phyloP scores from a whole-genome alignment of 2,797 vertebrate genomes.

The Pseudochromis fuscus region DNA sequence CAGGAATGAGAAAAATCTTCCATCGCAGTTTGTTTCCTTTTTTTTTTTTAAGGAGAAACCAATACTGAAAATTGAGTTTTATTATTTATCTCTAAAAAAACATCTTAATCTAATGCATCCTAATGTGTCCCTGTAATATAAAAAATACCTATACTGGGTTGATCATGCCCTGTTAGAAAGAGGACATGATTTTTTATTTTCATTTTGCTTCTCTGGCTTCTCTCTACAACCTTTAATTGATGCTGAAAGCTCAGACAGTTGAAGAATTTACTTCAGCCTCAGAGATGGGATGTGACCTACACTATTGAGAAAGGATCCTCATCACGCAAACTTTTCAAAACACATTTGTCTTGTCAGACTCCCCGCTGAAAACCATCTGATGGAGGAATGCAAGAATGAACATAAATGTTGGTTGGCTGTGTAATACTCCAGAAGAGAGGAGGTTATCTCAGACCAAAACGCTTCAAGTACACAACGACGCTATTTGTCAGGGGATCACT shows the following conservation, averaged over 20 bases:
- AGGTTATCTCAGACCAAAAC: neutral
- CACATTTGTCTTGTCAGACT: conserved; percentile 2
- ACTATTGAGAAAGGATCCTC: neutral
- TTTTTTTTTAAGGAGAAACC: neutral
- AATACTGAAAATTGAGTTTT: neutral
- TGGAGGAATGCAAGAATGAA: neutral
- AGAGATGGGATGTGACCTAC: neutral
- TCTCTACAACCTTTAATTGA: too few relatives aligned
- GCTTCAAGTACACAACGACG: too few relatives aligned
- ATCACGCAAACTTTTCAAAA: neutral
- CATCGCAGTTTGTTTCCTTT: neutral
- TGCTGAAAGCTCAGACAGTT: neutral
- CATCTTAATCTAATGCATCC: neutral
- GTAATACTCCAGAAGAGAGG: too few relatives aligned
- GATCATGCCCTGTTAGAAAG: too few relatives aligned
- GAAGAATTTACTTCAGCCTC: neutral
- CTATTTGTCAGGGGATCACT: neutral
- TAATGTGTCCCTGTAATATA: neutral
- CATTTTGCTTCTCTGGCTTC: neutral
- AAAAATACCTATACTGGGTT: neutral
- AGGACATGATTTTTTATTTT: too few relatives aligned
- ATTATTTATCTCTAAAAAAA: neutral
- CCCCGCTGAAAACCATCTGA: conserved; percentile 3
- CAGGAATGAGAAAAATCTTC: neutral
- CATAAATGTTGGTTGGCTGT: neutral